Percentiles rank a stretch among this genome's conserved stretches.
Conservation (phyloP, 2,888 invertebrate genomes). For the Drosophila kanekoi region DNA sequence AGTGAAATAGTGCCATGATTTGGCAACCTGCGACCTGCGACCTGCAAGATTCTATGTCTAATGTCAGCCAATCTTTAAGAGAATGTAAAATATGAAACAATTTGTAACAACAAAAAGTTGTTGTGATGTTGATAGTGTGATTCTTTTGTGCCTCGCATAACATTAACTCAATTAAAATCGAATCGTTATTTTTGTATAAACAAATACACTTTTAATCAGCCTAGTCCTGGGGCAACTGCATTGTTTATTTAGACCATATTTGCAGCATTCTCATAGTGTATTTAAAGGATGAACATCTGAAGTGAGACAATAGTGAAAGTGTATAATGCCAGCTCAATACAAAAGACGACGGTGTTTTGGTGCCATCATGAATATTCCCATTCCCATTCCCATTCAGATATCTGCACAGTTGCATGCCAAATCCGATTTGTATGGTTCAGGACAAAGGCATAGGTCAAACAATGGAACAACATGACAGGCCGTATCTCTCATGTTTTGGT, state of each 20-base stretch:
- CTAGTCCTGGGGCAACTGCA: background rate
- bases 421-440: constrained; percentile 14
- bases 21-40: too few relatives aligned
- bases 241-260: background rate
- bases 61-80: too few relatives aligned
- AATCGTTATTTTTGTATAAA: too few relatives aligned
- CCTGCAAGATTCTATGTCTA: too few relatives aligned
- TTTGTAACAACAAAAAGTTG: too few relatives aligned
- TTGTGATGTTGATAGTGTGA: too few relatives aligned
- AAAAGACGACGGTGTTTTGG: constrained; percentile 9
- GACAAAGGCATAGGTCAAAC: constrained; percentile 40
- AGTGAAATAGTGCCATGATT: too few relatives aligned
- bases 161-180: too few relatives aligned
- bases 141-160: too few relatives aligned
- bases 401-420: constrained; percentile 22
- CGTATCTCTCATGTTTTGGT: constrained; percentile 19
- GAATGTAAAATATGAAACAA: too few relatives aligned
- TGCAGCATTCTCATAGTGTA: background rate
- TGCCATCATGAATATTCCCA: constrained; percentile 12
- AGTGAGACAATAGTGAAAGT: constrained; percentile 3
- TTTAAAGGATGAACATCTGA: background rate
- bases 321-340: constrained; percentile 1
- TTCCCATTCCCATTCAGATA: constrained; percentile 27
- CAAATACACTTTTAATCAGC: too few relatives aligned
- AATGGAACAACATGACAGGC: constrained; percentile 34